Conservation (phyloP, 2,797 vertebrate species). For the Brotula barbata region DNA sequence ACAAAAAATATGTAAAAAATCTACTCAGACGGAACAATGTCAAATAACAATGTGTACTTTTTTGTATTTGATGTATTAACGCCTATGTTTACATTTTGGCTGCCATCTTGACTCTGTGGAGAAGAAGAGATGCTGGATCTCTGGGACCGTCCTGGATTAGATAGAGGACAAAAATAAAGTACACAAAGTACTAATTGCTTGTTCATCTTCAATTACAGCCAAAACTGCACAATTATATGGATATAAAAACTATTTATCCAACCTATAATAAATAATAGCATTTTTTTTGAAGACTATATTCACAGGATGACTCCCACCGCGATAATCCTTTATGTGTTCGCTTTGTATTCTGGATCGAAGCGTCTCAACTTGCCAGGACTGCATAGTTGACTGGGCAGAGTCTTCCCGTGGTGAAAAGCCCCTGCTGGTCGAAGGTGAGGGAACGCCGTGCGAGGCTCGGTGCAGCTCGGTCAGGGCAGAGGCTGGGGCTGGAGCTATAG, state of each 20-base stretch:
- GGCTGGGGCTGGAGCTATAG: slow-evolving; percentile 61
- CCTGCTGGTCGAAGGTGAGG: slow-evolving; percentile 38
- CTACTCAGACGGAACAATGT: no score
- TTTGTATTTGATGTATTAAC: no score
- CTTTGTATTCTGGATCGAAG: slow-evolving; percentile 44
- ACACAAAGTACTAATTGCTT: no score
- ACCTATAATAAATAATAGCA: slow-evolving; percentile 12
- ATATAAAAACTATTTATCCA: neutral
- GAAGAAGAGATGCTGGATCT: no score
- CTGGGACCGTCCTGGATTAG: no score
- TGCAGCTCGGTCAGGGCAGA: slow-evolving; percentile 59
- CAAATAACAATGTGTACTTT: no score
- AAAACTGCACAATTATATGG: neutral
- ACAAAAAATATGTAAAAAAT: no score
- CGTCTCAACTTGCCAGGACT: slow-evolving; percentile 34
- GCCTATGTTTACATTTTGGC: no score
- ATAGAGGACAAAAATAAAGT: no score
- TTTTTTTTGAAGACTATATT: neutral
- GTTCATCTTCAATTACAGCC: no score
- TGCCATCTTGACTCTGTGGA: no score
- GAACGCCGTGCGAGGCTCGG: slow-evolving; percentile 46
- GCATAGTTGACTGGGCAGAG: slow-evolving; percentile 46
- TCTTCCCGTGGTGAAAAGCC: slow-evolving; percentile 45
- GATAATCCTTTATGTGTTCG: neutral
- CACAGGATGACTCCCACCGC: slow-evolving; percentile 3